Conservation (phyloP, 2,797 vertebrate genomes). For the Sorex maritimensis region DNA sequence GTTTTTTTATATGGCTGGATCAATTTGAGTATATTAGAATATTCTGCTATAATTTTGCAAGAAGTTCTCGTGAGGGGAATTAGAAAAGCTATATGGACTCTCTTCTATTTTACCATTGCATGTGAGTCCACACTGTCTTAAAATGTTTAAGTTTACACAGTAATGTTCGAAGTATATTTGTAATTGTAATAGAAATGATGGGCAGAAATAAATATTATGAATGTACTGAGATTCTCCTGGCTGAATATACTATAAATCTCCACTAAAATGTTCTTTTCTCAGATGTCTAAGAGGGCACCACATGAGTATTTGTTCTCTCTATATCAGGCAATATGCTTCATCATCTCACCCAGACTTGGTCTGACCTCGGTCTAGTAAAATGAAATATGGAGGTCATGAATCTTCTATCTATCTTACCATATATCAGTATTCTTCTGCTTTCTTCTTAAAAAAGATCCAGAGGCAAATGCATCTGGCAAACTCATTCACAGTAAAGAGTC, state of each 20-base stretch:
- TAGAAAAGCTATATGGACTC: background rate
- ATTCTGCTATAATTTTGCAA: background rate
- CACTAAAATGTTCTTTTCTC: conserved; percentile 22
- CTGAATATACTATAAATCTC: background rate
- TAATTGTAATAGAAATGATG: conserved; percentile 17
- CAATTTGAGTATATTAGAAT: background rate
- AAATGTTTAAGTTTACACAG: background rate
- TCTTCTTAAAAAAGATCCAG: background rate
- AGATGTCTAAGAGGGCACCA: background rate
- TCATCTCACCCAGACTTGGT: background rate
- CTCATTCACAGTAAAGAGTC: conserved; percentile 4
- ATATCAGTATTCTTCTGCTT: conserved; percentile 3
- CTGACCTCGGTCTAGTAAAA: background rate
- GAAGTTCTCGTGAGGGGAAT: background rate
- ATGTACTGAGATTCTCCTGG: background rate
- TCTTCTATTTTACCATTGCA: conserved; percentile 24
- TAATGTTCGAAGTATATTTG: background rate
- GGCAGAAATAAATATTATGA: background rate
- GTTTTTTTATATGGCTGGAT: background rate
- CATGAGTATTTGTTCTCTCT: conserved; percentile 23
- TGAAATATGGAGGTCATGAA: background rate
- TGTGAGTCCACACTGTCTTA: conserved; percentile 17
- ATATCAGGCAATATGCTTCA: background rate
- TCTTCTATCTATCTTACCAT: background rate
- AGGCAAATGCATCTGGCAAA: background rate